Evolutionary conservation across 2,797 vertebrate genomes (phyloP).

Genomic region (Platalea minor): DNA sequence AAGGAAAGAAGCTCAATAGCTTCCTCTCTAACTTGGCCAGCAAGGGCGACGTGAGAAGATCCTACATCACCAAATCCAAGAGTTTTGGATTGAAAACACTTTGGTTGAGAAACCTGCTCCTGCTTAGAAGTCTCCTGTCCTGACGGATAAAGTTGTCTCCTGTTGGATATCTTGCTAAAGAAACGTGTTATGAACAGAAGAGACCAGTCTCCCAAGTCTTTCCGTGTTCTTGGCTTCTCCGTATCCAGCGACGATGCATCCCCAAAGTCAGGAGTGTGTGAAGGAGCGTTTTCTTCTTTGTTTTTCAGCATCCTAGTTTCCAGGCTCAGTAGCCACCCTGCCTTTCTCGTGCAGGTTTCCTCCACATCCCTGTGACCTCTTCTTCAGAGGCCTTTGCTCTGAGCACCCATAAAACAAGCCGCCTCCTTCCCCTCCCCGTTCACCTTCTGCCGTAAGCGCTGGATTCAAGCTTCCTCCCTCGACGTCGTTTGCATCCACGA

Average conservation of each 20-base stretch:
- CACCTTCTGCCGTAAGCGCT: rapidly evolving
- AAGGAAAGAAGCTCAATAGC: neutral
- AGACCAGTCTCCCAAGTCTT: neutral
- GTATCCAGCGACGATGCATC: rapidly evolving
- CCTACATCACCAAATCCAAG: rapidly evolving
- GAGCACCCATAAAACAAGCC: neutral
- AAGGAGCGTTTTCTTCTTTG: neutral
- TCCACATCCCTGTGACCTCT: neutral
- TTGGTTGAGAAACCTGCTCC: neutral
- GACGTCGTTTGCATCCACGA: rapidly evolving
- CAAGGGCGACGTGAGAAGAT: neutral
- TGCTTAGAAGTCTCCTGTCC: neutral
- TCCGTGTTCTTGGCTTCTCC: neutral
- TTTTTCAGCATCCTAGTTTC: neutral
- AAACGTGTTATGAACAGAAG: neutral
- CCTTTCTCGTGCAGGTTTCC: neutral
- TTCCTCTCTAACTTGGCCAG: neutral
- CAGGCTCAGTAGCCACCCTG: neutral
- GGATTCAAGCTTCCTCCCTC: neutral
- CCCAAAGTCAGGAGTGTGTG: rapidly evolving
- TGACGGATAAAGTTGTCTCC: neutral
- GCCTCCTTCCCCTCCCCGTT: neutral
- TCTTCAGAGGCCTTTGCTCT: neutral
- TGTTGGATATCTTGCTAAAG: neutral
- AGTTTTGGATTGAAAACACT: neutral